These are phyloP conservation scores for Schizopygopsis pylzovi DNA, from an alignment of 2,797 vertebrate genomes.

Conservation along the genomic window DNA sequence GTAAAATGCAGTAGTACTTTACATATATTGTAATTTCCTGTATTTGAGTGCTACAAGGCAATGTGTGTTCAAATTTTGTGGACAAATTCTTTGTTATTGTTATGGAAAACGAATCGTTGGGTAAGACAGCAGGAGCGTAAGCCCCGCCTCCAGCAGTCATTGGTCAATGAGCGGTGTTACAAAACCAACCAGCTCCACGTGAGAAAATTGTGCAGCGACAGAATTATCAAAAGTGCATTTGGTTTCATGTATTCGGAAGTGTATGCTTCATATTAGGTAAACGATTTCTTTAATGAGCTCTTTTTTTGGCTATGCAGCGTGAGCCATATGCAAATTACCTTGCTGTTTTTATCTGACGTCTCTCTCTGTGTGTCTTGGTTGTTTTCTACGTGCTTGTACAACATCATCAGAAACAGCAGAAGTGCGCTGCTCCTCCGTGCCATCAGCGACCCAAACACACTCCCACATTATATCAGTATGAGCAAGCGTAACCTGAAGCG, in stretches of 20 bases:
- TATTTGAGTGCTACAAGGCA: not conserved
- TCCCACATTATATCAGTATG: conserved; percentile 51
- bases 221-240: not conserved
- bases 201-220: not conserved
- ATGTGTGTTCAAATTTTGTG: not conserved
- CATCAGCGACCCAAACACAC: not conserved
- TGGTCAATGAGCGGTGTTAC: conserved; percentile 55
- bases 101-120: not conserved
- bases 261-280: not conserved
- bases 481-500: conserved; percentile 63
- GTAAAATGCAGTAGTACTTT: not conserved
- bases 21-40: not conserved
- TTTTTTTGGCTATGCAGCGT: not conserved
- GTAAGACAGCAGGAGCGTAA: not conserved
- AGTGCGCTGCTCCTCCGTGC: not conserved
- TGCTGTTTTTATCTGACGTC: not conserved
- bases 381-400: not conserved
- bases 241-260: not conserved
- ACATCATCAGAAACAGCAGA: conserved; percentile 15
- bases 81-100: not conserved
- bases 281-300: not conserved
- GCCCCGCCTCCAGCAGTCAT: conserved; percentile 3
- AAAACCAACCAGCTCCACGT: conserved; percentile 54
- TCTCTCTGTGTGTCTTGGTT: not conserved
- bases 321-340: not conserved